These are phyloP conservation scores for Drosophila differens DNA, from an alignment of 2,888 invertebrate genomes.

Conservation along the genomic window DNA sequence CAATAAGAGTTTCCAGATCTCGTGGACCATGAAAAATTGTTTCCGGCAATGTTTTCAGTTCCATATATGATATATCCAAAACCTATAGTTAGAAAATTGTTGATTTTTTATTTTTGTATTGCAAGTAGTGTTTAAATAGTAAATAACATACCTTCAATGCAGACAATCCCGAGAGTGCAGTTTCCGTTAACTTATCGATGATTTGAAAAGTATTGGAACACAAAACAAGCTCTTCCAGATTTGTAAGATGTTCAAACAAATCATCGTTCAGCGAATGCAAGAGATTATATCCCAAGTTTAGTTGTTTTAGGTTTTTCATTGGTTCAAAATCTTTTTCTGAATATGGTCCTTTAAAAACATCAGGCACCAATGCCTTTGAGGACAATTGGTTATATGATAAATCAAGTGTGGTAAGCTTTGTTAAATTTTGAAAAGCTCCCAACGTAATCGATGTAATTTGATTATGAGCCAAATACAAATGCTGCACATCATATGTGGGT, in stretches of 20 bases:
- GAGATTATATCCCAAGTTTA: constrained; percentile 89
- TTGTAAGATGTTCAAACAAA: constrained; percentile 91
- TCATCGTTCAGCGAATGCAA: constrained; percentile 90
- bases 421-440: constrained; percentile 88
- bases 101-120: neutral
- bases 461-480: constrained; percentile 88
- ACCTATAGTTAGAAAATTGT: constrained; percentile 85
- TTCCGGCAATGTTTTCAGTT: constrained; percentile 88
- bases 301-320: constrained; percentile 68
- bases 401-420: constrained; percentile 88
- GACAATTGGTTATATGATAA: constrained; percentile 90
- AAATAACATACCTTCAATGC: constrained; percentile 87
- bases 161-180: constrained; percentile 89
- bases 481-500: constrained; percentile 86
- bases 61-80: constrained; percentile 90
- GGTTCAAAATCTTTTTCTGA: constrained; percentile 71
- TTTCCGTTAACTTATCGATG: constrained; percentile 88
- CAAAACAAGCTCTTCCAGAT: constrained; percentile 89
- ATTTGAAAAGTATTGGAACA: constrained; percentile 90
- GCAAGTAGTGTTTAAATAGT: neutral
- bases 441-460: constrained; percentile 88
- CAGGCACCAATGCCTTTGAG: constrained; percentile 87
- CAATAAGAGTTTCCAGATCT: constrained; percentile 88
- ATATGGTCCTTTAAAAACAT: constrained; percentile 88
- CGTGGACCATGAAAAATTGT: constrained; percentile 89